Evolutionary conservation across 2,113 vertebrate species (phyloP).

Genomic region (Phylloscopus whistleri): DNA sequence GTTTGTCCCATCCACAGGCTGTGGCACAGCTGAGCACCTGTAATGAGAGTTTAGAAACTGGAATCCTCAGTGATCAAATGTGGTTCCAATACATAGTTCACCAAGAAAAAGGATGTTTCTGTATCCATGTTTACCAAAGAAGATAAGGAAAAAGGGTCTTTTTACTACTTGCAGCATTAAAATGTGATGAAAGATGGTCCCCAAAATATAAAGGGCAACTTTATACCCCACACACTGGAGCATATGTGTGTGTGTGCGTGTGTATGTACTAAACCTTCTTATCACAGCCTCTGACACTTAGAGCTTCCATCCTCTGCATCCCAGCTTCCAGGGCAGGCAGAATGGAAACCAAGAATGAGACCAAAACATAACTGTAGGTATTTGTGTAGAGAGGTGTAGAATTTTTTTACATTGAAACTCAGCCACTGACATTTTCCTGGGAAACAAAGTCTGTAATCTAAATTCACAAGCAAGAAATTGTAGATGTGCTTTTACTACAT

Average conservation of each 20-base stretch:
- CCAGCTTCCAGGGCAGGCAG: not conserved
- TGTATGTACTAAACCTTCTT: not conserved
- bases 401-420: not conserved
- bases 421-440: not conserved
- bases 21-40: not conserved
- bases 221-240: not conserved
- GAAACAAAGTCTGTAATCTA: not conserved
- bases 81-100: not conserved
- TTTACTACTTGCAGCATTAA: not conserved
- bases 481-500: not conserved
- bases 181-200: fast-evolving
- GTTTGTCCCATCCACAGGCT: not conserved
- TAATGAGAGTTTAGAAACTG: not conserved
- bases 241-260: fast-evolving
- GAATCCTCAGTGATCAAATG: not conserved
- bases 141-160: not conserved
- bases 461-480: not conserved
- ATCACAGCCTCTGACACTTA: not conserved
- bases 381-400: not conserved
- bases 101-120: not conserved
- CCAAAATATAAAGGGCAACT: not conserved
- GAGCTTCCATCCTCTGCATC: not conserved
- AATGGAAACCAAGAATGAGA: not conserved
- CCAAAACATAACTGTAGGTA: not conserved
- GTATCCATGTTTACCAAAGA: not conserved